phyloP scores from a whole-genome alignment of 2,113 vertebrate species.

The Coregonus clupeaformis region DNA sequence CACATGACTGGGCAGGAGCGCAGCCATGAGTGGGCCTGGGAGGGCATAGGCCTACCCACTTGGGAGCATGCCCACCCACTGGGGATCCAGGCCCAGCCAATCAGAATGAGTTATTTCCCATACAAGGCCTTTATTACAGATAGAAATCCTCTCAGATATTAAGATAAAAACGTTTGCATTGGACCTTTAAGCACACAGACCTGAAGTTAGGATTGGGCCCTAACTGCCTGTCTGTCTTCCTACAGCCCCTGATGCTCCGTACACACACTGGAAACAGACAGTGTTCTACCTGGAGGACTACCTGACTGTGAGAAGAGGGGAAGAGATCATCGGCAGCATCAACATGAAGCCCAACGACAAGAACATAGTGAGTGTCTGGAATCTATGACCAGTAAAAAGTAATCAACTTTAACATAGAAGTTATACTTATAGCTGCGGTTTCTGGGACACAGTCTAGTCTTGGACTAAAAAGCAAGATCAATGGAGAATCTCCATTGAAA shows the following conservation, averaged over 20 bases:
- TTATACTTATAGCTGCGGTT: no score
- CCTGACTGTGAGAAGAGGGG: slow-evolving; percentile 90
- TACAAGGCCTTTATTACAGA: no score
- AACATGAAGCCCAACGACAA: slow-evolving; percentile 96
- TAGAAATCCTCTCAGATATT: no score
- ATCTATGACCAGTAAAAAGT: not conserved
- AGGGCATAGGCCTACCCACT: no score
- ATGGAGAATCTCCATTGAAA: no score
- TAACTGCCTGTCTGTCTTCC: slow-evolving; percentile 29
- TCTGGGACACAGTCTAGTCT: not conserved
- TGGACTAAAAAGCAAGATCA: not conserved
- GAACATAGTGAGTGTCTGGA: slow-evolving; percentile 83
- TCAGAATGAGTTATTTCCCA: no score
- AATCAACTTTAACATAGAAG: not conserved
- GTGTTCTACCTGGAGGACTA: slow-evolving; percentile 98
- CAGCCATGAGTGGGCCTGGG: no score
- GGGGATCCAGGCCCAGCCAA: no score
- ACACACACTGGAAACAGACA: slow-evolving; percentile 97
- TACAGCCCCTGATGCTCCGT: slow-evolving; percentile 89
- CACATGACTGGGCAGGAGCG: no score
- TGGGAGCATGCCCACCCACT: no score
- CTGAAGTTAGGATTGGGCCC: slow-evolving; percentile 1
- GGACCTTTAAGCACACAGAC: no score
- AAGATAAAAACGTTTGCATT: not conserved
- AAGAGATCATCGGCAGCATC: slow-evolving; percentile 90